These are phyloP conservation scores for Sparus aurata DNA, from an alignment of 2,797 vertebrate genomes.

Conservation along the genomic window DNA sequence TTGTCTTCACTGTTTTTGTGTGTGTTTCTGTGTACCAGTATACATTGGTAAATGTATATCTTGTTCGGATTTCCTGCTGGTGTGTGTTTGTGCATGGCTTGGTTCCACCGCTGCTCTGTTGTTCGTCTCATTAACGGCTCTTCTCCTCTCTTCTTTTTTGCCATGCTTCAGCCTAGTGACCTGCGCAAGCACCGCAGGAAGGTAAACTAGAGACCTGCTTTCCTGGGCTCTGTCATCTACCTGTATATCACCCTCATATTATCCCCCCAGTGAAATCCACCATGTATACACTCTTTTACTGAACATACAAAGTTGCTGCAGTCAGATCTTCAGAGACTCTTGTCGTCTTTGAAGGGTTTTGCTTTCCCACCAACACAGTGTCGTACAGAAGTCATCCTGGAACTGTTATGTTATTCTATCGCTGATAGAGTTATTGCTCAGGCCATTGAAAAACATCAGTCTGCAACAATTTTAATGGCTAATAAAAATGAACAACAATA, in stretches of 20 bases:
- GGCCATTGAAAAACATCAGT: no score
- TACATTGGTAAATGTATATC: constrained; percentile 6
- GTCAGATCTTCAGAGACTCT: not conserved
- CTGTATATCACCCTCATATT: not conserved
- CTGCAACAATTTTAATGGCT: no score
- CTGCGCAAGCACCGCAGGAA: constrained; percentile 99
- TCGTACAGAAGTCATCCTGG: not conserved
- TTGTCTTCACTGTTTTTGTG: not conserved
- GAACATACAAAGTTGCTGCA: not conserved
- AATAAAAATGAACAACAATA: not conserved
- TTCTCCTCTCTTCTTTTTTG: constrained; percentile 77
- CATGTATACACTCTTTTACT: not conserved
- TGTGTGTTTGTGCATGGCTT: constrained; percentile 62
- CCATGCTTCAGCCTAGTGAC: constrained; percentile 98
- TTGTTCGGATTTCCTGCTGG: constrained; percentile 29
- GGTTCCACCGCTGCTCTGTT: constrained; percentile 45
- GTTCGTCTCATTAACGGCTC: constrained; percentile 79
- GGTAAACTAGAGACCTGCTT: constrained; percentile 88
- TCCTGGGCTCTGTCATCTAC: constrained; percentile 20
- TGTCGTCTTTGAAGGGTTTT: not conserved
- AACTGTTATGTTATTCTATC: not conserved
- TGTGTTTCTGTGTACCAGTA: constrained; percentile 2
- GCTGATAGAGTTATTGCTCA: not conserved
- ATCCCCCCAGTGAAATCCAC: not conserved
- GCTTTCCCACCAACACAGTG: not conserved